Base-by-base conservation (phyloP, 2,888 invertebrate genomes). In the Torymus texanus region DNA sequence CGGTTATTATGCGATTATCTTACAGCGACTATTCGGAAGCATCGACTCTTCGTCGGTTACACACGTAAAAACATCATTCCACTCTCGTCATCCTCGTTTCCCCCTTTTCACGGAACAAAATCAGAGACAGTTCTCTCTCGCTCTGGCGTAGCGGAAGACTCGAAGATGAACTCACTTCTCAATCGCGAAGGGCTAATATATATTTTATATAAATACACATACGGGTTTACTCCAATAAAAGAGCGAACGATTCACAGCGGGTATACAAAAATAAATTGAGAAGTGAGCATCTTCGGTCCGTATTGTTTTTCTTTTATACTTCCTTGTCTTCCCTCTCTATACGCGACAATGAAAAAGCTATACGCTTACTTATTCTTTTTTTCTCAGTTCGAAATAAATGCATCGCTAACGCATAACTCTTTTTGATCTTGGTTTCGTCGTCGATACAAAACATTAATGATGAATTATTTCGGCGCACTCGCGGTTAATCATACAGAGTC, bases 1-100 rank as follows among this genome's bases (percentile, higher is more conserved):
- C 66, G 66, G 75, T 78, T 65, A 80, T 77, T 74, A 80, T 78
- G 66, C 67, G 55, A 72, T 29, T 74, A 71, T 81, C 75, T 81
- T 78, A 81, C 78, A 81, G 74, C 81, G 68, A 78, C 70, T 80
- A 82, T 78, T 29, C 78, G 80, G 82, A 82, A 81, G 81, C 80
- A 82, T 79, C 71, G 65, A 79, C 55, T 55, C 58, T 29, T 3
- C 29, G 29, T 29, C 29, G 29, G 63, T 79, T 70, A 29, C 59
- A 53, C 18, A 71, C 41, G 12, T 21, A 4, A 2, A 8, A 29
- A 41, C 50, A 53, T 66, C 24, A 56, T 16, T 18, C 41, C 8
- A 12, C 55, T 56, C 18, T 75, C 29, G 62, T 56, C 24, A 14
- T 21, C 4, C 29, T 53, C 68, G 16, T n/a, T 12, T 41, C 56